phyloP scores from a whole-genome alignment of 2,888 invertebrate species.

The Drosophila cognata region DNA sequence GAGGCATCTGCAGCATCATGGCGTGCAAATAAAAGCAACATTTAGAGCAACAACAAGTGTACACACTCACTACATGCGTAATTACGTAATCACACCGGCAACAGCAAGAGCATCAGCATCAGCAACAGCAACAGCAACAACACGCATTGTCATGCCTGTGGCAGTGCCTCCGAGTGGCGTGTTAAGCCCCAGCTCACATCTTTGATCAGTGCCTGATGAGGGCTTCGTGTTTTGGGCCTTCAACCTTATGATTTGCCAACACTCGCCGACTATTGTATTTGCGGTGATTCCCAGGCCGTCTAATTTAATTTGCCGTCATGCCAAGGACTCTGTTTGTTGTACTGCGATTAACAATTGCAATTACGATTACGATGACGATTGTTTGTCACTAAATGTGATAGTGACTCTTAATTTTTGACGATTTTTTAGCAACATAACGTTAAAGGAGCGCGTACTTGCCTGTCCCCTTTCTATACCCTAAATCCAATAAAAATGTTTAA shows the following conservation, averaged over 20 bases:
- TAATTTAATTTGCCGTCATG: constrained; percentile 50
- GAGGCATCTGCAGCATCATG: constrained; percentile 54
- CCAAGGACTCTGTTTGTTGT: constrained; percentile 18
- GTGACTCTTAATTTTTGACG: background rate
- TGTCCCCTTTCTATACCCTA: background rate
- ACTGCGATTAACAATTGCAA: constrained; percentile 37
- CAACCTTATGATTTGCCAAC: background rate
- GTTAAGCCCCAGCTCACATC: constrained; percentile 43
- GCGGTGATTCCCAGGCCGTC: constrained; percentile 21
- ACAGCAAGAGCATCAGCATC: background rate
- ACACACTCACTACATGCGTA: constrained; percentile 49
- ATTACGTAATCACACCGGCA: constrained; percentile 57
- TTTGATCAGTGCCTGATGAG: constrained; percentile 8
- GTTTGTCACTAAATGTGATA: background rate
- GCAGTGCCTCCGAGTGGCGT: constrained; percentile 37
- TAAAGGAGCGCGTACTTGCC: background rate
- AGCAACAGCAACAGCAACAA: background rate
- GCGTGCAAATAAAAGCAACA: constrained; percentile 75
- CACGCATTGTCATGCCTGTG: constrained; percentile 42
- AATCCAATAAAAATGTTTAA: background rate
- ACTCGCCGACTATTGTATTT: constrained; percentile 12
- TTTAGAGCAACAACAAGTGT: constrained; percentile 47
- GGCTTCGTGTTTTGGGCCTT: constrained; percentile 7
- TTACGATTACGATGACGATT: constrained; percentile 1
- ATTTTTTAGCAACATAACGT: background rate